A percentile compares a stretch with the other conserved stretches of the same genome.
These are phyloP conservation scores for Oncopodura yosiiana DNA, from an alignment of 1,140 invertebrate species.

Conservation along the genomic window DNA sequence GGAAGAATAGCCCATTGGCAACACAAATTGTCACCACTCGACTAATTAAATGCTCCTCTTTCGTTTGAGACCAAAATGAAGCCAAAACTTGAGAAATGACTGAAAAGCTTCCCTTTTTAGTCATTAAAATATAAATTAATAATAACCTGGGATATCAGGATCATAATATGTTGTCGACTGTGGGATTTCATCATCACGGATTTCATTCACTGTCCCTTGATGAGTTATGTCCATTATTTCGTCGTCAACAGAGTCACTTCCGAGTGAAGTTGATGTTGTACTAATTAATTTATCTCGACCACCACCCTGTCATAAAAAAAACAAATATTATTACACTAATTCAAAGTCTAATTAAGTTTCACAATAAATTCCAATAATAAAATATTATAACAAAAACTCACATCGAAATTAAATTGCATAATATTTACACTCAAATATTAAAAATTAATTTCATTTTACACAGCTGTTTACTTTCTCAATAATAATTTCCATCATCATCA, in stretches of 20 bases:
- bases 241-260: conserved; percentile 41
- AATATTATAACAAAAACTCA: not conserved
- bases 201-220: conserved; percentile 41
- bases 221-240: conserved; percentile 57
- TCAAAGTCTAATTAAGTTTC: not conserved
- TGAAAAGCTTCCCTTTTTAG: too few relatives aligned
- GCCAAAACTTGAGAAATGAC: too few relatives aligned
- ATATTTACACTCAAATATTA: not conserved
- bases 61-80: not conserved
- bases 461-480: too few relatives aligned
- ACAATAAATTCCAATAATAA: not conserved
- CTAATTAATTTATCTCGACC: not conserved
- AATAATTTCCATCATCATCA: too few relatives aligned
- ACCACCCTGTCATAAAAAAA: not conserved
- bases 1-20: too few relatives aligned
- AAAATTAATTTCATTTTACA: not conserved
- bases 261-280: not conserved
- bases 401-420: not conserved
- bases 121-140: conserved; percentile 18
- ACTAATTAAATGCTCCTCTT: not conserved
- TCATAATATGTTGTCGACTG: conserved; percentile 18
- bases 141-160: not conserved
- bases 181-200: conserved; percentile 39
- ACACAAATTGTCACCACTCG: too few relatives aligned
- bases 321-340: not conserved